Percentiles rank a stretch among this genome's conserved stretches.
These are phyloP conservation scores for Limnephilus auricula DNA, from an alignment of 2,888 invertebrate species.

Conservation along the genomic window DNA sequence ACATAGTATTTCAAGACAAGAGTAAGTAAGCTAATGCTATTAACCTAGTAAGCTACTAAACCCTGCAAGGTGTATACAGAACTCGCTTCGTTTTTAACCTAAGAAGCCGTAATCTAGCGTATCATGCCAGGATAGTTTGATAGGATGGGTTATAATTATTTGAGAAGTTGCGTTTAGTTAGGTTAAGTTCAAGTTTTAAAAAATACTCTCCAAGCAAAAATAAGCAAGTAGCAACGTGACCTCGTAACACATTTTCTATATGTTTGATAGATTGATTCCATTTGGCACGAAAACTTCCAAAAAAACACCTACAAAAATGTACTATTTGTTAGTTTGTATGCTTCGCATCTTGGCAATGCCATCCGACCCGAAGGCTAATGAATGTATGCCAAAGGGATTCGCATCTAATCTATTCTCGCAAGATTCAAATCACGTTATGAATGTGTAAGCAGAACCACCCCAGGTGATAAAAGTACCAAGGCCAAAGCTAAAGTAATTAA, in stretches of 20 bases:
- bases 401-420: slow-evolving; percentile 3
- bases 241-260: neutral
- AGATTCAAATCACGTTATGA: slow-evolving; percentile 39
- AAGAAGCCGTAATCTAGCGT: too few species aligned
- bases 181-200: too few species aligned
- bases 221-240: neutral
- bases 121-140: too few species aligned
- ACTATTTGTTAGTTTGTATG: neutral
- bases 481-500: slow-evolving; percentile 64
- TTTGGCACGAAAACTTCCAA: neutral
- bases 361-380: neutral
- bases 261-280: neutral
- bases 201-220: neutral
- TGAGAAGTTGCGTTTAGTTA: too few species aligned
- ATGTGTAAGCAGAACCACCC: slow-evolving; percentile 47
- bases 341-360: neutral
- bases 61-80: too few species aligned
- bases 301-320: neutral
- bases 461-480: slow-evolving; percentile 63
- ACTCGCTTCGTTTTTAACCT: too few species aligned
- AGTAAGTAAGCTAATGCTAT: too few species aligned
- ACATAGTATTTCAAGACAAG: too few species aligned
- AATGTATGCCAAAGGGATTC: neutral
- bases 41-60: too few species aligned
- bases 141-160: too few species aligned